A percentile compares a stretch with the other conserved stretches of the same genome.
Evolutionary conservation across 2,888 invertebrate genomes (phyloP).

Genomic region (Amphipoea lucens): DNA sequence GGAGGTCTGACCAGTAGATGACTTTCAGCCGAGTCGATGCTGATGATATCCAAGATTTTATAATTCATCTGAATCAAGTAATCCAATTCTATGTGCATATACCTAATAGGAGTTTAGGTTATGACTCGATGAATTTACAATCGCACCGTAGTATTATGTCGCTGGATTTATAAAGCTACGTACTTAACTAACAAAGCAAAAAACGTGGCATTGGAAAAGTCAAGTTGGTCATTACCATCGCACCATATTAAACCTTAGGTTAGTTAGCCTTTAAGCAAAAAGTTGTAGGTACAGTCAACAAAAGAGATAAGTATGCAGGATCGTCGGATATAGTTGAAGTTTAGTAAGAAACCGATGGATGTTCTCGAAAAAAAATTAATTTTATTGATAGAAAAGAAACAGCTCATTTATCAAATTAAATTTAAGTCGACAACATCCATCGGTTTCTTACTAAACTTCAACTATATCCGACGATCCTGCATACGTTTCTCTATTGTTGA

Average conservation of each 20-base stretch:
- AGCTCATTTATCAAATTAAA: too few species aligned
- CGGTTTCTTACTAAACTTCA: too few species aligned
- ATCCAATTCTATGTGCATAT: not conserved
- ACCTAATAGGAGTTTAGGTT: not conserved
- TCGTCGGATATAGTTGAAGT: too few species aligned
- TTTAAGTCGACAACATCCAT: too few species aligned
- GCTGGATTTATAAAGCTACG: too few species aligned
- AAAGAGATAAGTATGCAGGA: too few species aligned
- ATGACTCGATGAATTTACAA: not conserved
- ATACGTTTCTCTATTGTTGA: not conserved
- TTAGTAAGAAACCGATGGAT: too few species aligned
- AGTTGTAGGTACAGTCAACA: conserved; percentile 1
- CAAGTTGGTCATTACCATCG: conserved; percentile 27
- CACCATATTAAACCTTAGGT: too few species aligned
- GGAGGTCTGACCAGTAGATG: not conserved
- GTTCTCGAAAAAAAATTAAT: too few species aligned
- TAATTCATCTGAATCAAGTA: not conserved
- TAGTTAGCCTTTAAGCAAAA: conserved; percentile 53
- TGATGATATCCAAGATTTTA: not conserved
- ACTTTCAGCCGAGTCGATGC: not conserved
- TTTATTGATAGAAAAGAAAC: too few species aligned
- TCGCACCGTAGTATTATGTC: not conserved
- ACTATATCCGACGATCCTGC: too few species aligned
- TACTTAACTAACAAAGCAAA: conserved; percentile 32
- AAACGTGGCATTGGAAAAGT: conserved; percentile 30